phyloP scores from a whole-genome alignment of 2,888 invertebrate species.

The Rhyacophila evoluta region DNA sequence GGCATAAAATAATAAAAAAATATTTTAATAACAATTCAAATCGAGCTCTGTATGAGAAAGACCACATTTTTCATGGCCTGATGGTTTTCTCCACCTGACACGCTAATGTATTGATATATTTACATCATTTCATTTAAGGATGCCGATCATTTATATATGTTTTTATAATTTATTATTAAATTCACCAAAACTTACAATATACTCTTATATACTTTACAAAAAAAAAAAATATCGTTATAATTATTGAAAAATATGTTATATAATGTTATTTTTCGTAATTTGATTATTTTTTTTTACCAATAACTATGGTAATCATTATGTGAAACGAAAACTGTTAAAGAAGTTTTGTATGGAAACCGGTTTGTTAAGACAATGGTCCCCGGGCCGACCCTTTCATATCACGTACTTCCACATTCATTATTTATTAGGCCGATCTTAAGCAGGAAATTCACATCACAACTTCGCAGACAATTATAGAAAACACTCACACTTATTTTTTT shows the following conservation, averaged over 20 bases:
- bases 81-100: background rate
- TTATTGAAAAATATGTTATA: too few relatives aligned
- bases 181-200: too few relatives aligned
- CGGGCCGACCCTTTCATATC: constrained; percentile 11
- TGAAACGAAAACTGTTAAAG: background rate
- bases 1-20: background rate
- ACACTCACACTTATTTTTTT: background rate
- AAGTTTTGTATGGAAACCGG: background rate
- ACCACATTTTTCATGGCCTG: constrained; percentile 9
- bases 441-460: background rate
- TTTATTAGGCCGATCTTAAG: constrained; percentile 9
- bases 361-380: constrained; percentile 6
- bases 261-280: too few relatives aligned
- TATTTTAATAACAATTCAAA: background rate
- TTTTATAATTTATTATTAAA: too few relatives aligned
- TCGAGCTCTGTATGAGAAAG: background rate
- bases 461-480: constrained; percentile 13
- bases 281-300: too few relatives aligned
- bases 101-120: background rate
- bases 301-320: too few relatives aligned
- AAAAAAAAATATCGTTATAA: too few relatives aligned
- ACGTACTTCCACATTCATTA: constrained; percentile 21
- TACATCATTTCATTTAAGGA: too few relatives aligned
- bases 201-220: too few relatives aligned
- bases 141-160: too few relatives aligned